These are phyloP conservation scores for Nomada fabriciana DNA, from an alignment of 2,888 invertebrate genomes.

Conservation along the genomic window DNA sequence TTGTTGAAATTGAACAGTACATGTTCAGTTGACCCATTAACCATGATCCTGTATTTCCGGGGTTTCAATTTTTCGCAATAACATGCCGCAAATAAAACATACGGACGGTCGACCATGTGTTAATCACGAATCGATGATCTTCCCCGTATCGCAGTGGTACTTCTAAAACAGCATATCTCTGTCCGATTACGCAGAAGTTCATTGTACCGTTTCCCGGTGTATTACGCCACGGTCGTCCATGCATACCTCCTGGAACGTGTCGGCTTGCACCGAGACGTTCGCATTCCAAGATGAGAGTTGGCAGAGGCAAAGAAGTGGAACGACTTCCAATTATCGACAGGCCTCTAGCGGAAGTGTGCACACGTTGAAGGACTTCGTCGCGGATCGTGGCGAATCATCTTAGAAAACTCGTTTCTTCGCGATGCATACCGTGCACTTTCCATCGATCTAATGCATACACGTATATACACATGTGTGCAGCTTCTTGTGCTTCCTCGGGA, in stretches of 20 bases:
- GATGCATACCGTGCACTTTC: constrained; percentile 13
- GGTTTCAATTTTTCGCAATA: too few relatives aligned
- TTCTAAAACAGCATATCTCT: constrained; percentile 15
- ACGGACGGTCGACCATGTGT: neutral
- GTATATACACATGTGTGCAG: neutral
- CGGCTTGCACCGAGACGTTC: constrained; percentile 35
- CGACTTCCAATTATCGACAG: constrained; percentile 71
- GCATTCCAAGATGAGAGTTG: constrained; percentile 66
- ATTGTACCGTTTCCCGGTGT: constrained; percentile 45
- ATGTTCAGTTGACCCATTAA: too few relatives aligned
- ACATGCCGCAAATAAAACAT: too few relatives aligned
- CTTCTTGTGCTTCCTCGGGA: constrained; percentile 22
- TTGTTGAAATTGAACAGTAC: too few relatives aligned
- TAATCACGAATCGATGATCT: constrained; percentile 32
- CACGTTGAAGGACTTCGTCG: constrained; percentile 52
- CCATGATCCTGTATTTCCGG: too few relatives aligned
- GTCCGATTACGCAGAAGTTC: constrained; percentile 48
- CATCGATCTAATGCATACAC: neutral
- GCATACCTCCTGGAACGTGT: constrained; percentile 22
- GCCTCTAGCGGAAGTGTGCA: constrained; percentile 41
- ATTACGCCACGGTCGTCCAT: constrained; percentile 30
- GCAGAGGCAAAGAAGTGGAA: constrained; percentile 68
- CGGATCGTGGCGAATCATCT: constrained; percentile 33
- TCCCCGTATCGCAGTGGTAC: neutral
- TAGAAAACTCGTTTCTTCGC: constrained; percentile 33